A percentile compares a stretch with the other conserved stretches of the same genome.
phyloP scores from a whole-genome alignment of 2,888 invertebrate genomes.

The Nemotelus pantherinus region DNA sequence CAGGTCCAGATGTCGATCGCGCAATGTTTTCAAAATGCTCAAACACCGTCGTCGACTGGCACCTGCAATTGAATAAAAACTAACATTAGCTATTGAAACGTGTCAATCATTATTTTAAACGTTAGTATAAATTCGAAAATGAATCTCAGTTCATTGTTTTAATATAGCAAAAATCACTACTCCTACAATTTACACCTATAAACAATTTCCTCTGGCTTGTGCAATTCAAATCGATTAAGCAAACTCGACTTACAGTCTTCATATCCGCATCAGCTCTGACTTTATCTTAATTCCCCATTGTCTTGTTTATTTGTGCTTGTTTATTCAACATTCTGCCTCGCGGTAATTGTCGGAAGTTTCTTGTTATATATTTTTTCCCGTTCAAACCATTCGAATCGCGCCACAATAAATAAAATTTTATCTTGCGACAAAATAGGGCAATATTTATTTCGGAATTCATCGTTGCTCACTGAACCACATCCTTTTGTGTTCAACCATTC shows the following conservation, averaged over 20 bases:
- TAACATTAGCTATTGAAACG: no score
- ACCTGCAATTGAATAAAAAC: conserved; percentile 56
- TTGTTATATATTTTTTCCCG: background rate
- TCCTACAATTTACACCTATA: background rate
- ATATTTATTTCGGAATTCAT: conserved; percentile 11
- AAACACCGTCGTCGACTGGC: conserved; percentile 88
- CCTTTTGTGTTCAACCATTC: background rate
- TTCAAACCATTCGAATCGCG: conserved; percentile 21
- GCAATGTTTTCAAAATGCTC: conserved; percentile 88
- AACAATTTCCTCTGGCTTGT: background rate
- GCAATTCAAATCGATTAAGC: background rate
- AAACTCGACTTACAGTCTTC: background rate
- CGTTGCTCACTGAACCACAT: conserved; percentile 17
- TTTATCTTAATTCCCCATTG: conserved; percentile 22
- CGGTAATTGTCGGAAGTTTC: conserved; percentile 22
- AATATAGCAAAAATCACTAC: background rate
- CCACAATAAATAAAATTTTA: conserved; percentile 13
- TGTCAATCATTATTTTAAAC: no score
- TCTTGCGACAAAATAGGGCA: conserved; percentile 24
- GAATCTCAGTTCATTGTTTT: background rate
- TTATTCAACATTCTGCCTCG: background rate
- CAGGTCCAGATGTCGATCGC: conserved; percentile 89
- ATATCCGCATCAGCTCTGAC: background rate
- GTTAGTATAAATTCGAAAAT: no score
- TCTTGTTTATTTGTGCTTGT: conserved; percentile 5